phyloP scores from a whole-genome alignment of 2,888 invertebrate genomes.

The Erannis defoliaria region DNA sequence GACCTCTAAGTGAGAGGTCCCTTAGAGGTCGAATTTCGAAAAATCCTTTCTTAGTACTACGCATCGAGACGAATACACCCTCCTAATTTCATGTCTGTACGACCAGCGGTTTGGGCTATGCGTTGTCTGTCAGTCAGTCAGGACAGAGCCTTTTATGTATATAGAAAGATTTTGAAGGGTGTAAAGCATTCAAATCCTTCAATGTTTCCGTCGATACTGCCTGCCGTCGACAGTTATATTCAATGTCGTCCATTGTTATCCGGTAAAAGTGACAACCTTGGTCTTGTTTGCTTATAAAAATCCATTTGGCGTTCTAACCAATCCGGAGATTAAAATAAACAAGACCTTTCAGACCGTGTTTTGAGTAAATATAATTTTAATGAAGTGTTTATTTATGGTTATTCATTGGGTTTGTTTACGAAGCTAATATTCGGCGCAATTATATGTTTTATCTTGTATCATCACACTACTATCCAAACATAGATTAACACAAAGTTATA shows the following conservation, averaged over 20 bases:
- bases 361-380: conserved; percentile 3
- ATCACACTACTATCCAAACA: neutral
- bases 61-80: too few species aligned
- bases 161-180: conserved; percentile 2
- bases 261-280: conserved; percentile 61
- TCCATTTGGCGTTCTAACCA: conserved; percentile 19
- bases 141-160: too few species aligned
- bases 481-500: neutral
- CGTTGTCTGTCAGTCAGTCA: too few species aligned
- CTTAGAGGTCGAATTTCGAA: too few species aligned
- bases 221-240: conserved; percentile 47
- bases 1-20: too few species aligned
- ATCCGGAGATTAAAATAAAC: conserved; percentile 24
- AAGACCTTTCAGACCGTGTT: conserved; percentile 3
- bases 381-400: conserved; percentile 5
- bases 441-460: neutral
- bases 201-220: conserved; percentile 53
- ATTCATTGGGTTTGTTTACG: conserved; percentile 4
- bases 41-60: too few species aligned
- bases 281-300: conserved; percentile 46
- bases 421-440: conserved; percentile 5
- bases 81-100: too few species aligned
- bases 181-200: conserved; percentile 37
- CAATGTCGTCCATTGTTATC: conserved; percentile 68
- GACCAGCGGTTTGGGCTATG: too few species aligned